A percentile compares a stretch with the other conserved stretches of the same genome.
These are phyloP conservation scores for Monomorium pharaonis DNA, from an alignment of 1,140 invertebrate genomes.

Conservation along the genomic window DNA sequence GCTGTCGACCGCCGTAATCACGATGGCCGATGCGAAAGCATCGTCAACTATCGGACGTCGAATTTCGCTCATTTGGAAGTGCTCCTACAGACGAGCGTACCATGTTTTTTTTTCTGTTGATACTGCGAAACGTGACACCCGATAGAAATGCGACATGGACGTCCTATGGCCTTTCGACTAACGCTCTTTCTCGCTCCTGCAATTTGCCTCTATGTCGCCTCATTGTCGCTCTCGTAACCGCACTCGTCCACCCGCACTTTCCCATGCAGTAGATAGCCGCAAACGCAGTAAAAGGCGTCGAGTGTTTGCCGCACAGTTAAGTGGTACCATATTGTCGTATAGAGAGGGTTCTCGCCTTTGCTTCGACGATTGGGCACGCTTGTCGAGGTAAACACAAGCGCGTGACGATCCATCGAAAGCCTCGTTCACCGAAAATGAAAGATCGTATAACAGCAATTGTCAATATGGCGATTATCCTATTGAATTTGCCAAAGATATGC, in stretches of 20 bases:
- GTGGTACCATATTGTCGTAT: conserved; percentile 78
- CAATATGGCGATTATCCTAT: not conserved
- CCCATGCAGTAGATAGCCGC: conserved; percentile 47
- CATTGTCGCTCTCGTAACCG: conserved; percentile 34
- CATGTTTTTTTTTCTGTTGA: conserved; percentile 43
- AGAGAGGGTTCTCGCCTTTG: conserved; percentile 66
- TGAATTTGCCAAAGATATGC: not conserved
- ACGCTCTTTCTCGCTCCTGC: not conserved
- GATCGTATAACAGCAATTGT: not conserved
- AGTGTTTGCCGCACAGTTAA: conserved; percentile 78
- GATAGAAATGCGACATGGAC: conserved; percentile 64
- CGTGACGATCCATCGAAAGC: not conserved
- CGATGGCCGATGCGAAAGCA: conserved; percentile 56
- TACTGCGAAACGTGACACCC: conserved; percentile 59
- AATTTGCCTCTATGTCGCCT: not conserved
- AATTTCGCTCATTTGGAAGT: conserved; percentile 59
- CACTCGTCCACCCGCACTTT: not conserved
- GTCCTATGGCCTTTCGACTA: conserved; percentile 28
- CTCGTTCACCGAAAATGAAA: not conserved
- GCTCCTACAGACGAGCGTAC: not conserved
- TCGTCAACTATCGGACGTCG: conserved; percentile 49
- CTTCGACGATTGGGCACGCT: conserved; percentile 36
- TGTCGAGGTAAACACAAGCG: conserved; percentile 28
- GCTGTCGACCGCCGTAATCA: conserved; percentile 59
- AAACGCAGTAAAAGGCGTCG: conserved; percentile 80